Percentiles rank a stretch among this genome's conserved stretches.
Evolutionary conservation across 2,888 invertebrate species (phyloP).

Genomic region (Digitonthophagus gazella): DNA sequence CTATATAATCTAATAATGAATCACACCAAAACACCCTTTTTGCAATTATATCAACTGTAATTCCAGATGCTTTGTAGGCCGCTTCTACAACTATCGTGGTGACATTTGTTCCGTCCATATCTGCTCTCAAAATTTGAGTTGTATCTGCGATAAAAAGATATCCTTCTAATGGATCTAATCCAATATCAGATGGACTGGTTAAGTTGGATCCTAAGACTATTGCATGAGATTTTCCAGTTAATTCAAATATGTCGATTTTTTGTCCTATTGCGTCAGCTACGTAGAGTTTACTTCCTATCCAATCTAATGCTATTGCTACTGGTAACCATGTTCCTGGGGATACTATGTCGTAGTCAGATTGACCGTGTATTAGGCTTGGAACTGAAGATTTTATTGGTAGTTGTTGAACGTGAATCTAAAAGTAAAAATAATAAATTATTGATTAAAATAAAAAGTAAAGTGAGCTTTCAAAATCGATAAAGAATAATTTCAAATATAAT

Average conservation of each 20-base stretch:
- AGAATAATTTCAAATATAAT: neutral
- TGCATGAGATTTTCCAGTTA: constrained; percentile 83
- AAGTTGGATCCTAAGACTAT: constrained; percentile 89
- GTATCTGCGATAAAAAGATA: constrained; percentile 85
- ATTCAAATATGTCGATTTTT: constrained; percentile 91
- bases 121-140: constrained; percentile 78
- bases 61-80: constrained; percentile 89
- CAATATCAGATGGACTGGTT: constrained; percentile 87
- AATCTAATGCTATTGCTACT: constrained; percentile 90
- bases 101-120: constrained; percentile 91
- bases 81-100: constrained; percentile 86
- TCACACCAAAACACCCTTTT: constrained; percentile 96
- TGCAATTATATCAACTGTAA: constrained; percentile 87
- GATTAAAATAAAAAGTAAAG: neutral
- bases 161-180: constrained; percentile 88
- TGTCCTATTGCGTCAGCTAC: constrained; percentile 91
- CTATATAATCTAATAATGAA: constrained; percentile 90
- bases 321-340: constrained; percentile 87
- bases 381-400: constrained; percentile 51
- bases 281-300: constrained; percentile 95
- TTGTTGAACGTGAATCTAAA: constrained; percentile 62
- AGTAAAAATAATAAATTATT: constrained; percentile 7
- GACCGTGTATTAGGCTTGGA: constrained; percentile 35
- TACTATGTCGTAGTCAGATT: constrained; percentile 63
- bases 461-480: too few relatives aligned